Conservation (phyloP, 1,140 invertebrate species). For the Drosophila pallidifrons region DNA sequence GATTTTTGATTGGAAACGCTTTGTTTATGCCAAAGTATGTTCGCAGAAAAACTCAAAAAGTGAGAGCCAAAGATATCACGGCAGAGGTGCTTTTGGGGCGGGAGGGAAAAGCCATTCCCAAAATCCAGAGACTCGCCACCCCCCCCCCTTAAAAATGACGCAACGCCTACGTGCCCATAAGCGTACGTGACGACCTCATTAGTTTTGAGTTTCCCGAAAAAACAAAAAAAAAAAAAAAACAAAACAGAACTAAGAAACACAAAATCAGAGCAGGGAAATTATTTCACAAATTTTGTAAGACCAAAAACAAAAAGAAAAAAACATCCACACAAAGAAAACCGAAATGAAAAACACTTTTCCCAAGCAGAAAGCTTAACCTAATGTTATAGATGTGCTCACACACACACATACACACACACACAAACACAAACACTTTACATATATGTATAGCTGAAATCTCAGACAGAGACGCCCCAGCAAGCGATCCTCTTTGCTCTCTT, state of each 20-base stretch:
- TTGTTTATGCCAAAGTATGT: constrained; percentile 34
- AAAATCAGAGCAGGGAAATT: constrained; percentile 25
- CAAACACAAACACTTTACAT: background rate
- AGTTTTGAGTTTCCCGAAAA: constrained; percentile 66
- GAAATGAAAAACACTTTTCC: background rate
- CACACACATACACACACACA: constrained; percentile 5
- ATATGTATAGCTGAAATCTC: constrained; percentile 8
- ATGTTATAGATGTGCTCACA: background rate
- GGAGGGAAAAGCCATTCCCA: constrained; percentile 14
- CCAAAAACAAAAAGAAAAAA: background rate
- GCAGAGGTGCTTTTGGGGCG: too few relatives aligned
- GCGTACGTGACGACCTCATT: constrained; percentile 69
- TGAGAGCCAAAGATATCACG: background rate
- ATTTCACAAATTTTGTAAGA: background rate
- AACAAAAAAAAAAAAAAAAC: constrained; percentile 15
- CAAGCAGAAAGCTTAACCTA: background rate
- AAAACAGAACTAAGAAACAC: constrained; percentile 1
- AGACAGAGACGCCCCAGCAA: constrained; percentile 14
- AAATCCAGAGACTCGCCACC: constrained; percentile 9
- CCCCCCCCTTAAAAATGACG: constrained; percentile 38
- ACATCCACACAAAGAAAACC: background rate
- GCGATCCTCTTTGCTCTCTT: constrained; percentile 40
- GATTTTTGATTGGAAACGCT: constrained; percentile 30
- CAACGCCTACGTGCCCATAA: constrained; percentile 47
- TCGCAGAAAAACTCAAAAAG: background rate